Conservation (phyloP, 1,140 invertebrate genomes). For the Artemia franciscana region DNA sequence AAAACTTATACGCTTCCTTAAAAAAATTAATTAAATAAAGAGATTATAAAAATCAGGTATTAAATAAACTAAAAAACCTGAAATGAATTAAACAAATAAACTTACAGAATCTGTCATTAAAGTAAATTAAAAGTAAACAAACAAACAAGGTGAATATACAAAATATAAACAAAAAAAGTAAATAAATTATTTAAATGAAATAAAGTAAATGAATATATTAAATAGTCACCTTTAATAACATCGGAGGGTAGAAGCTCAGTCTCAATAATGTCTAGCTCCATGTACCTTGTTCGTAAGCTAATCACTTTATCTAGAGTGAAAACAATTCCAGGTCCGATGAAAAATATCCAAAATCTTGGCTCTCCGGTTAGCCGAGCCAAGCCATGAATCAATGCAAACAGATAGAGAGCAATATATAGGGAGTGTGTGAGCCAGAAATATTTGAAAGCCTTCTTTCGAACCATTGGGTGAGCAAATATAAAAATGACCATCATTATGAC, state of each 20-base stretch:
- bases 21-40: too few species aligned
- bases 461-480: conserved; percentile 83
- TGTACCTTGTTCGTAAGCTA: conserved; percentile 68
- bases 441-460: conserved; percentile 78
- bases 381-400: conserved; percentile 75
- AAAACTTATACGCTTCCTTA: too few species aligned
- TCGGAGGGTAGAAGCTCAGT: conserved; percentile 89
- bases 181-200: too few species aligned
- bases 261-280: conserved; percentile 81
- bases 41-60: too few species aligned
- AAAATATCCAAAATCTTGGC: conserved; percentile 86
- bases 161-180: too few species aligned
- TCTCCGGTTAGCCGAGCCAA: conserved; percentile 77
- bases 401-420: conserved; percentile 70
- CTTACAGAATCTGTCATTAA: too few species aligned
- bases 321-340: conserved; percentile 57
- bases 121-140: too few species aligned
- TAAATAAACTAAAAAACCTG: too few species aligned
- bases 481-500: conserved; percentile 87
- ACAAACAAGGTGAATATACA: background rate
- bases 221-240: conserved; percentile 43
- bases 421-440: conserved; percentile 96
- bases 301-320: conserved; percentile 66
- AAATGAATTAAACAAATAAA: too few species aligned
- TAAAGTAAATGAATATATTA: too few species aligned